Conservation (phyloP, 2,113 vertebrate genomes). For the Mastomys natalensis region DNA sequence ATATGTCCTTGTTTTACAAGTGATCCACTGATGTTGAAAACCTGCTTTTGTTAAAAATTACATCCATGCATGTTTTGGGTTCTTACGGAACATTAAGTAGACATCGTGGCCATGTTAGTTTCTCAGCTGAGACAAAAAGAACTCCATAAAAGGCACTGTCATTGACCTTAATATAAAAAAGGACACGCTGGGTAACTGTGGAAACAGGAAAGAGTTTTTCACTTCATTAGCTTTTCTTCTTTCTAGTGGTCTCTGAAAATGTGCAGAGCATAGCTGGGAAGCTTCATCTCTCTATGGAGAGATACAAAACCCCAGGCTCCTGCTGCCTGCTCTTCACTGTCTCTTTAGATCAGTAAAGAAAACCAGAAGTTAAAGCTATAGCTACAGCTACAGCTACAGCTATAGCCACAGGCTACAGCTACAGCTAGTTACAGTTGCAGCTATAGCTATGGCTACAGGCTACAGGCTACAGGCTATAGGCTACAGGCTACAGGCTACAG, state of each 20-base stretch:
- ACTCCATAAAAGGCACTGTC: not conserved
- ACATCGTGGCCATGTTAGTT: conserved; percentile 17
- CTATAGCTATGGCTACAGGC: too few species aligned
- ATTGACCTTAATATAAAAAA: conserved; percentile 42
- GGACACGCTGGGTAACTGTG: not conserved
- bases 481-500: too few species aligned
- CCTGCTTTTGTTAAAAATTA: conserved; percentile 35
- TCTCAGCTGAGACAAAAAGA: conserved; percentile 28
- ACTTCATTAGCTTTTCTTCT: not conserved
- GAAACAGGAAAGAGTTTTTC: conserved; percentile 31
- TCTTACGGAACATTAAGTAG: conserved; percentile 18
- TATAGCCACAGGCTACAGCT: not conserved
- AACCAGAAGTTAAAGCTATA: not conserved
- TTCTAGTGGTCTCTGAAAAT: not conserved
- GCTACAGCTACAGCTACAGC: not conserved
- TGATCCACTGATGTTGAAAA: conserved; percentile 10
- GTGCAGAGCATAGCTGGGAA: not conserved
- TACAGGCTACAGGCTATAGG: too few species aligned
- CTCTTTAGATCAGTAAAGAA: not conserved
- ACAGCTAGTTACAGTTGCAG: too few species aligned
- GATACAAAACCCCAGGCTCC: not conserved
- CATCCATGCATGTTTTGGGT: conserved; percentile 17
- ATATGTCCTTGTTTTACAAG: not conserved
- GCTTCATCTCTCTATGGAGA: not conserved
- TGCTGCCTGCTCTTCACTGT: not conserved